phyloP scores from a whole-genome alignment of 2,113 vertebrate species.

The Notarius quadriscutis region DNA sequence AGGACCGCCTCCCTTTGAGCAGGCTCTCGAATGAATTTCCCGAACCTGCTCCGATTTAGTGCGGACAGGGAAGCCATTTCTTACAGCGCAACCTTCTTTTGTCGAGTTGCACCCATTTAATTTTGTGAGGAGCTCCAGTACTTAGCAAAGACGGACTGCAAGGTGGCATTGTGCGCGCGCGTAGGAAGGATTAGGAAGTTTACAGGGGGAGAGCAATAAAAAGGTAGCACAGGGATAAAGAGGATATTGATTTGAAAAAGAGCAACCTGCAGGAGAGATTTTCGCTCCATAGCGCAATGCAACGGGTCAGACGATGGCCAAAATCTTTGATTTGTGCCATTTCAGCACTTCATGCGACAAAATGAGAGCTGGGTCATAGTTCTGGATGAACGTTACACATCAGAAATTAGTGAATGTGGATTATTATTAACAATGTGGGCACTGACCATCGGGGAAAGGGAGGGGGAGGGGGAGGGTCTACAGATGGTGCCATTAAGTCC shows the following conservation, averaged over 20 bases:
- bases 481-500: conserved; percentile 27
- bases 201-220: conserved; percentile 8
- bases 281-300: neutral
- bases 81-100: conserved; percentile 35
- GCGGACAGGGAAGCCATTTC: conserved; percentile 18
- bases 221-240: conserved; percentile 12
- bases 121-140: neutral
- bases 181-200: conserved; percentile 21
- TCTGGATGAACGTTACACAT: neutral
- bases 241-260: conserved; percentile 36
- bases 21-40: conserved; percentile 8
- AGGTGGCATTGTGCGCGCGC: neutral
- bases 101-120: conserved; percentile 15
- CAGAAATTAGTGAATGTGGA: neutral
- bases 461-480: neutral
- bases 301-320: neutral
- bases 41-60: conserved; percentile 42
- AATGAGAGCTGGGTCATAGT: neutral
- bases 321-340: neutral
- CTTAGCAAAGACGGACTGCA: neutral
- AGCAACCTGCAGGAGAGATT: neutral
- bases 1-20: neutral
- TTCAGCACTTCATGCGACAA: neutral
- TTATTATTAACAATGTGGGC: neutral
- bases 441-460: neutral